A percentile compares a stretch with the other conserved stretches of the same genome.
Conservation (phyloP, 2,888 invertebrate species). For the Xestia ashworthii region DNA sequence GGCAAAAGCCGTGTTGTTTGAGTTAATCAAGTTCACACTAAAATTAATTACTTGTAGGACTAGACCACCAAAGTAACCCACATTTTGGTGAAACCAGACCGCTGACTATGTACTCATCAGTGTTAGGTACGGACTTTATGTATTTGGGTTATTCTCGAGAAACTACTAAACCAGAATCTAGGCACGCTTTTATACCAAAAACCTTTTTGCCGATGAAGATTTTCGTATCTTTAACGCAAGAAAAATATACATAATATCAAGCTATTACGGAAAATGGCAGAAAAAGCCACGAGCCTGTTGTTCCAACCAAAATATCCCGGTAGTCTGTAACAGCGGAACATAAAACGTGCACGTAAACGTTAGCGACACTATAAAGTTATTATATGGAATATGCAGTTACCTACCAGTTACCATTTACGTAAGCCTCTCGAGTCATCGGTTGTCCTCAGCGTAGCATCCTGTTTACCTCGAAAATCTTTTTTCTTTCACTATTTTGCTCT, state of each 20-base stretch:
- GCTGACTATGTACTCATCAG: neutral
- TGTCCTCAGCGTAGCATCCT: constrained; percentile 81
- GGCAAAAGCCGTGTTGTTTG: neutral
- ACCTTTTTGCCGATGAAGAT: constrained; percentile 37
- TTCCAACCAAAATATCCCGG: neutral
- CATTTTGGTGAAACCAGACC: neutral
- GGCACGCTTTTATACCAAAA: constrained; percentile 33
- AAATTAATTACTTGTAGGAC: constrained; percentile 6
- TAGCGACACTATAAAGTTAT: constrained; percentile 38
- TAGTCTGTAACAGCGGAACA: constrained; percentile 23
- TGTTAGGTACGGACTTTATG: constrained; percentile 7
- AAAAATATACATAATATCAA: constrained; percentile 19
- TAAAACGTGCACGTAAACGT: constrained; percentile 50
- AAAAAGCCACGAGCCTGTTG: neutral
- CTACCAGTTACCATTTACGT: constrained; percentile 73
- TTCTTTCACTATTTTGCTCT: constrained; percentile 76
- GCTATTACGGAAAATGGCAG: neutral
- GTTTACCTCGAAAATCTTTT: constrained; percentile 81
- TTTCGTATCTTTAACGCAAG: constrained; percentile 12
- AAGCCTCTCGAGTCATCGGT: constrained; percentile 69
- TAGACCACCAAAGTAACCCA: neutral
- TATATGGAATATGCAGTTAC: constrained; percentile 53
- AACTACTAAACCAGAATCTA: constrained; percentile 26
- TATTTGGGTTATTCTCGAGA: constrained; percentile 24
- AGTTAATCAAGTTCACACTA: neutral